Conservation (phyloP, 2,888 invertebrate species). For the Agrochola lychnidis region DNA sequence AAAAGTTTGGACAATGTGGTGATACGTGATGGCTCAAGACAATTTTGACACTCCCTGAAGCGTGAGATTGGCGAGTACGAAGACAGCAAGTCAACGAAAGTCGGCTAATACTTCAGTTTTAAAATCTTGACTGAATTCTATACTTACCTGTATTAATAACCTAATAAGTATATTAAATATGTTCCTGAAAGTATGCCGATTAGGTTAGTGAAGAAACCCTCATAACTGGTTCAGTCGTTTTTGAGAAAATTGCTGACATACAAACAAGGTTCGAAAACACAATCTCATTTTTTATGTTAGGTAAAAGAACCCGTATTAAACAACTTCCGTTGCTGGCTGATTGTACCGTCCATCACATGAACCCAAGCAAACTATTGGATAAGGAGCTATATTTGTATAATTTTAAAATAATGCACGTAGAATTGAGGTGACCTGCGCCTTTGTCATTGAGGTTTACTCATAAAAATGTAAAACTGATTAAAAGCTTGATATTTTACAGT, state of each 20-base stretch:
- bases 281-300: not conserved
- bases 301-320: not conserved
- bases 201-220: not conserved
- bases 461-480: slow-evolving; percentile 32
- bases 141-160: not conserved
- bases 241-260: not conserved
- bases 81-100: not conserved
- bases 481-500: slow-evolving; percentile 61
- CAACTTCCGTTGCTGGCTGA: not conserved
- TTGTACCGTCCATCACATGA: not conserved
- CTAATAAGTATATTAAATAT: not conserved
- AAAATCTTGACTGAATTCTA: not conserved
- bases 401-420: slow-evolving; percentile 34
- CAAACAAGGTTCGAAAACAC: not conserved
- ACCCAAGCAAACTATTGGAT: not conserved
- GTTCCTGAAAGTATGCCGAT: not conserved
- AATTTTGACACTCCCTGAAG: not conserved
- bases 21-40: not conserved
- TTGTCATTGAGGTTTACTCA: slow-evolving; percentile 30
- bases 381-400: slow-evolving; percentile 21
- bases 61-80: not conserved
- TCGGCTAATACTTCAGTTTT: not conserved
- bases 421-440: slow-evolving; percentile 31
- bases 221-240: not conserved
- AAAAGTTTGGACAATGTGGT: not conserved